Percentiles rank a stretch among this genome's conserved stretches.
These are phyloP conservation scores for Stomatorhinus walkeri DNA, from an alignment of 2,797 vertebrate species.

Conservation along the genomic window DNA sequence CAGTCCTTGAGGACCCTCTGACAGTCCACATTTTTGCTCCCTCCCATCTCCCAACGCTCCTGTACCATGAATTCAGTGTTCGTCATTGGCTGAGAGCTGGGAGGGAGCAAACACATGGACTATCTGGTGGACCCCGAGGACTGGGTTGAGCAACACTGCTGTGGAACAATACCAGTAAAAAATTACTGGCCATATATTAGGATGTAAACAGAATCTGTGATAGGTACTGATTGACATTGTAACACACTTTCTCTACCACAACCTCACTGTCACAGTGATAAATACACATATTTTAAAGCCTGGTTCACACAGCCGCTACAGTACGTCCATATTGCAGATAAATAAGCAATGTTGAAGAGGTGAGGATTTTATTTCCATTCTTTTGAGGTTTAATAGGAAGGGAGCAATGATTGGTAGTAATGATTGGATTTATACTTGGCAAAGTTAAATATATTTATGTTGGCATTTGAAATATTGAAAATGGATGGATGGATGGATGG, in stretches of 20 bases:
- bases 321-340: not conserved
- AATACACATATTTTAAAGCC: not conserved
- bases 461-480: not conserved
- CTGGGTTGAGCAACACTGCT: not conserved
- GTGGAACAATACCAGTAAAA: not conserved
- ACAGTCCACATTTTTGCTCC: not conserved
- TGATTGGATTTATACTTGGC: not conserved
- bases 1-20: not conserved
- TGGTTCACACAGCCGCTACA: not conserved
- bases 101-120: not conserved
- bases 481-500: not conserved
- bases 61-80: not conserved
- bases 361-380: not conserved
- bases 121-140: not conserved
- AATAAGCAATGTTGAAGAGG: not conserved
- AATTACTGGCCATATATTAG: not conserved
- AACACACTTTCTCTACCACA: not conserved
- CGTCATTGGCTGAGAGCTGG: not conserved
- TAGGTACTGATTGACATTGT: not conserved
- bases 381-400: not conserved
- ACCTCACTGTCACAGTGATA: not conserved
- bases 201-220: not conserved
- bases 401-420: not conserved
- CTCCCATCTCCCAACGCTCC: not conserved
- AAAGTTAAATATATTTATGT: not conserved